Percentiles rank a stretch among this genome's conserved stretches.
phyloP scores from a whole-genome alignment of 2,888 invertebrate species.

The Macaria liturata region DNA sequence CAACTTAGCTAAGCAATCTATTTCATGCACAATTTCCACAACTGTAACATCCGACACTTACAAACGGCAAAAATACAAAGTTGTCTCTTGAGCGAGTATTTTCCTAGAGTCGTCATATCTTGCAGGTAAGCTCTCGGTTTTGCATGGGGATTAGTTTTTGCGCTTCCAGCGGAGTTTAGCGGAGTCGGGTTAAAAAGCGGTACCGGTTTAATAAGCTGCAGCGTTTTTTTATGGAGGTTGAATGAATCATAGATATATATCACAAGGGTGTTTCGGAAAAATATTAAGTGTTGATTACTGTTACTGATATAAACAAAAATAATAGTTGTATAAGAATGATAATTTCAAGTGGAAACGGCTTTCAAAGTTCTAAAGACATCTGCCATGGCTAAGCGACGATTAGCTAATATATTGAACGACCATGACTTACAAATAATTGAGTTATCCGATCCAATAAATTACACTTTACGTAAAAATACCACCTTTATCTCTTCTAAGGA shows the following conservation, averaged over 20 bases:
- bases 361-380: no score
- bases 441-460: no score
- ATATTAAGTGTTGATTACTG: background rate
- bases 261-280: background rate
- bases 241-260: conserved; percentile 9
- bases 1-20: no score
- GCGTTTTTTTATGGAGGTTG: conserved; percentile 16
- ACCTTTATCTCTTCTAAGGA: no score
- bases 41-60: background rate
- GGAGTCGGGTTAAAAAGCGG: conserved; percentile 52
- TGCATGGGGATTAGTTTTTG: conserved; percentile 52
- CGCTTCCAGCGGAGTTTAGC: conserved; percentile 57
- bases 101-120: conserved; percentile 26
- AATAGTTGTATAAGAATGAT: no score
- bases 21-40: no score
- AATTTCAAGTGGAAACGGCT: no score
- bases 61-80: conserved; percentile 9
- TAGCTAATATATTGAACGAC: no score
- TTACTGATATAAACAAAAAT: background rate
- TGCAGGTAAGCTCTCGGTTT: conserved; percentile 32
- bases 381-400: no score
- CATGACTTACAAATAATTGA: no score
- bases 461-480: no score
- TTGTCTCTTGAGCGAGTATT: conserved; percentile 12
- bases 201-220: conserved; percentile 44